Evolutionary conservation across 1,140 invertebrate species (phyloP).

Genomic region (Ctenoplectra terminalis): DNA sequence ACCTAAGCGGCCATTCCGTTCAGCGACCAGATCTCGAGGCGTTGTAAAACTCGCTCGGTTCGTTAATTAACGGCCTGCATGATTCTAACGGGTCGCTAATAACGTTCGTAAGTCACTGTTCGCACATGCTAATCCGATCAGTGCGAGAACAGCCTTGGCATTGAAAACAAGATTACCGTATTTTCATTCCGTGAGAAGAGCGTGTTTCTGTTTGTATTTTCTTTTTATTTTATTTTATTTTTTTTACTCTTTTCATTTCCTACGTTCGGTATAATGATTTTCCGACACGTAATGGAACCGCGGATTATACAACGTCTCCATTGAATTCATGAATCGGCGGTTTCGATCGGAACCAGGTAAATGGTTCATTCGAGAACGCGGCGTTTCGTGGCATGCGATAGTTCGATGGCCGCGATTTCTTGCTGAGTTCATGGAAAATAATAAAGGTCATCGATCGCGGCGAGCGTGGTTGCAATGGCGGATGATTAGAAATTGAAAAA

Average conservation of each 20-base stretch:
- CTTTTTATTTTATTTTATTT: not conserved
- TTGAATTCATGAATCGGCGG: slow-evolving; percentile 4
- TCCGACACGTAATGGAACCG: slow-evolving; percentile 8
- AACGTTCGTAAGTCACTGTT: slow-evolving; percentile 39
- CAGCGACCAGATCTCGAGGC: not conserved
- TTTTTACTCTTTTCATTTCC: not conserved
- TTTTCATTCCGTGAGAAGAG: slow-evolving; percentile 24
- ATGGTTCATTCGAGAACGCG: slow-evolving; percentile 34
- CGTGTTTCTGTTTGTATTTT: not conserved
- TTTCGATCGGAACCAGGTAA: slow-evolving; percentile 49
- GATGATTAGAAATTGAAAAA: not conserved
- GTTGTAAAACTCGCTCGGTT: not conserved
- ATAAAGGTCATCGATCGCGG: slow-evolving; percentile 31
- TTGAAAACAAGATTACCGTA: slow-evolving; percentile 52
- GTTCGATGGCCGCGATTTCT: slow-evolving; percentile 43
- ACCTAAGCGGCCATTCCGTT: not conserved
- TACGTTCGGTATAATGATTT: not conserved
- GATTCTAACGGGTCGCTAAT: slow-evolving; percentile 57
- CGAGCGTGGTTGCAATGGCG: not conserved
- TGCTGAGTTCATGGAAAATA: slow-evolving; percentile 26
- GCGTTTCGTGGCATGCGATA: not conserved
- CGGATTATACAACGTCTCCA: slow-evolving; percentile 36
- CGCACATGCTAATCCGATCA: slow-evolving; percentile 20
- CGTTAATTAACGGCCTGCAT: slow-evolving; percentile 45
- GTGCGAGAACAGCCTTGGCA: slow-evolving; percentile 43